Evolutionary conservation across 1,140 invertebrate genomes (phyloP).

Genomic region (Zaprionus inermis): DNA sequence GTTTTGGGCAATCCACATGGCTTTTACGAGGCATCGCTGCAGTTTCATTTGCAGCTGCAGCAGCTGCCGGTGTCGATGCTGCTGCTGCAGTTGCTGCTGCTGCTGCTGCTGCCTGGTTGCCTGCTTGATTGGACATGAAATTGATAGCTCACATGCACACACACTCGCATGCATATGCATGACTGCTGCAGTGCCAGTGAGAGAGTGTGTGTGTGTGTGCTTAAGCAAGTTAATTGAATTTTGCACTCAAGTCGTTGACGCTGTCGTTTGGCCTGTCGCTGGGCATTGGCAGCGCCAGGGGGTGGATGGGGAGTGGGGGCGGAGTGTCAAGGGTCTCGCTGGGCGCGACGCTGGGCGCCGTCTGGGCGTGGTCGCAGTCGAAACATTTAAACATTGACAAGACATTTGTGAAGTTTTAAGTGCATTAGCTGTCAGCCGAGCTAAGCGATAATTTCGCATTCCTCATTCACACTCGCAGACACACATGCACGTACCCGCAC

Average conservation of each 20-base stretch:
- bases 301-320: constrained; percentile 18
- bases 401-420: constrained; percentile 82
- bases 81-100: constrained; percentile 33
- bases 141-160: constrained; percentile 67
- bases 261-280: constrained; percentile 41
- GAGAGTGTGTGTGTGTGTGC: constrained; percentile 53
- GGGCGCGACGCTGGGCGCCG: background rate
- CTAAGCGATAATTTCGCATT: constrained; percentile 43
- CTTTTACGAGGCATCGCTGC: constrained; percentile 48
- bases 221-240: constrained; percentile 82
- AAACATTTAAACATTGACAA: constrained; percentile 73
- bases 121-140: constrained; percentile 83
- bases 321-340: background rate
- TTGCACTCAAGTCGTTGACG: constrained; percentile 75
- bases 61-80: background rate
- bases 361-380: constrained; percentile 51
- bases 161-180: constrained; percentile 12
- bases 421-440: constrained; percentile 71
- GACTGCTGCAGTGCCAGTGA: constrained; percentile 16
- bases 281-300: background rate
- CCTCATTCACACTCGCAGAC: background rate
- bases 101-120: constrained; percentile 43
- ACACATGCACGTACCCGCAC: background rate
- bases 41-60: constrained; percentile 32
- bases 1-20: constrained; percentile 74